Base-by-base conservation (phyloP, 1,140 invertebrate species). In the Pseudoatta argentina region DNA sequence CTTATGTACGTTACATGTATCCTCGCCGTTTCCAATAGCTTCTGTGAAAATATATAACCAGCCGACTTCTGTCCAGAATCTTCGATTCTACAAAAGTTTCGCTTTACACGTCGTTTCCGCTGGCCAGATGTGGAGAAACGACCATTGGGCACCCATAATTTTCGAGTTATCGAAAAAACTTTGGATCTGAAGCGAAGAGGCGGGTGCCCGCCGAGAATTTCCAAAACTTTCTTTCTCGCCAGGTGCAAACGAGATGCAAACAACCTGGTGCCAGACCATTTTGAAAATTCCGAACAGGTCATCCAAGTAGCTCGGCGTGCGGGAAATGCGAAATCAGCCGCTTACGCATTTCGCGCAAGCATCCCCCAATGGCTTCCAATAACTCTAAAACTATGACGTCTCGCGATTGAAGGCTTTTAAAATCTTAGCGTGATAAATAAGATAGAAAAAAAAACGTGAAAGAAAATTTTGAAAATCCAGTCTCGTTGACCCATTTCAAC, bases 131-230 rank as follows among this genome's bases (percentile, higher is more conserved):
- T 63, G 69, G 34, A 83, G 79, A 75, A 75, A 83, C 79, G 79
- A 75, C 79, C 79, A 83, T 83, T 83, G 79, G 79, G 39, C 39
- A 34, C 55, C 69, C 79, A 83, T 83, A 83, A 83, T 83, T 83
- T 83, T 73, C 79, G 69, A 83, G 55, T 83, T 83, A 83, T 83
- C 79, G 79, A 83, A 83, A 83, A 83, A 83, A 83, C 79, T 83
- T 48, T 10, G 18, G 67, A 82, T 73, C 79, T 59, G 34, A 69
- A 69, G 21, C 66, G 51, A 48, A 82, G 67, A 69, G 79, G 67
- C 79, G 79, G 44, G 69, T 21, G 79, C 69, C 57, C 79, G 55
- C 55, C 57, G 79, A 83, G 79, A 83, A 83, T 83, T 83, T 83
- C 24, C 79, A 12, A 83, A 83, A 83, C 79, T 83, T 83, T 83